Base-by-base conservation (phyloP, 2,113 vertebrate species). In the Xenopus laevis region DNA sequence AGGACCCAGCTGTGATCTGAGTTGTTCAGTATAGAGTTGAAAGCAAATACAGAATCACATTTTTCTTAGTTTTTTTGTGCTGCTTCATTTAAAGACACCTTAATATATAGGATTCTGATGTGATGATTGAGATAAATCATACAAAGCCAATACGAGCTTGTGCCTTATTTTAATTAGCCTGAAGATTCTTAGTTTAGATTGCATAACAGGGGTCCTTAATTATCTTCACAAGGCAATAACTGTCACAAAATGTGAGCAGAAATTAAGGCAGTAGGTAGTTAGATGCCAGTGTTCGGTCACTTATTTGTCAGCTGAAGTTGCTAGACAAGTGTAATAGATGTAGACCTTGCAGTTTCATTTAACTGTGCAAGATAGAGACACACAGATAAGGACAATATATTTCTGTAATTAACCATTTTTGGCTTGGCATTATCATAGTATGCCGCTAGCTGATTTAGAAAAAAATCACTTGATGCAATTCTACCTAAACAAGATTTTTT, bases 81-180 rank as follows among this genome's bases (percentile, higher is more conserved):
- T 40, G 33, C 2, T 40, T 40, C 6, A 40, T 40, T 40, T 40
- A 40, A 40, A 40, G 33, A 9, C 8, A 40, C 6, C 33, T 40
- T 40, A 40, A 40, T 7, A 6, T 40, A 9, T 9, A 10, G 15
- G 5, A 50, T 50, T 50, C 47, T 50, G 12, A 10, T 16, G 15
- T 10, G 4, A 10, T 13, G 47, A 50, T 55, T 2, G 62, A 27
- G 53, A 73, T 73, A 59, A 73, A 73, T 18, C 30, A 53, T n/a
- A 46, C 62, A 52, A 72, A 72, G 40, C 70, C 21, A 80, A 68
- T 84, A 65, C 72, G 81, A 69, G 12, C 79, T 59, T 76, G 63
- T 68, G 50, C 13, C 40, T 80, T 47, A 77, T 83, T 89, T 88
- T 89, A 88, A 88, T 88, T 87, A 86, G 84, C 79, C 79, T 78